phyloP scores from a whole-genome alignment of 1,140 invertebrate genomes.

The Caerostris darwini region DNA sequence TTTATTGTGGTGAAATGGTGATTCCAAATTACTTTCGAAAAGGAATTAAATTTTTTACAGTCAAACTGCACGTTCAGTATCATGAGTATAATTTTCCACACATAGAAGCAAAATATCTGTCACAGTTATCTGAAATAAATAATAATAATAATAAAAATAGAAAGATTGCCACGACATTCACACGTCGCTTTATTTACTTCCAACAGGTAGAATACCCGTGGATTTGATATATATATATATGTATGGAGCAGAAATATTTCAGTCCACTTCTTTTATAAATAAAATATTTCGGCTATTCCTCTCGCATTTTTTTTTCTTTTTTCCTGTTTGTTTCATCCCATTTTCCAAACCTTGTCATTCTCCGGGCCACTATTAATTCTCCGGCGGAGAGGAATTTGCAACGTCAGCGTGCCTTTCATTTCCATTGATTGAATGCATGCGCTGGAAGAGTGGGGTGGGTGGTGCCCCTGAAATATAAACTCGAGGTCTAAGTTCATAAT shows the following conservation, averaged over 20 bases:
- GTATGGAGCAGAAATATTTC: slow-evolving; percentile 64
- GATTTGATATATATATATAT: slow-evolving; percentile 24
- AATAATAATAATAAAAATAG: no score
- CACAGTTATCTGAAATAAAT: no score
- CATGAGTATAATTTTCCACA: no score
- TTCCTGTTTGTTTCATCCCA: not conserved
- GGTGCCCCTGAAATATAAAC: slow-evolving; percentile 64
- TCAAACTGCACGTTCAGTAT: no score
- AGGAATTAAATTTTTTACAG: no score
- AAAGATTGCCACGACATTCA: not conserved
- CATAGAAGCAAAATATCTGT: no score
- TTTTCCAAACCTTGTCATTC: slow-evolving; percentile 60
- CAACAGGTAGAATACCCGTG: slow-evolving; percentile 64
- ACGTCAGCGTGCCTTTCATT: slow-evolving; percentile 70
- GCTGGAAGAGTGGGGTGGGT: not conserved
- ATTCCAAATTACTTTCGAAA: no score
- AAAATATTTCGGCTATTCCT: slow-evolving; percentile 67
- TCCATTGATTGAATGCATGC: slow-evolving; percentile 66
- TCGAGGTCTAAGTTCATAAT: slow-evolving; percentile 75
- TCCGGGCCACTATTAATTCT: slow-evolving; percentile 69
- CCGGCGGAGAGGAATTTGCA: slow-evolving; percentile 70
- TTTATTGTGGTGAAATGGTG: no score
- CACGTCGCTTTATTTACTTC: slow-evolving; percentile 58
- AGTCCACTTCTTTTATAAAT: slow-evolving; percentile 45
- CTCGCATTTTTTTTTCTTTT: slow-evolving; percentile 37